These are phyloP conservation scores for Budorcas taxicolor DNA, from an alignment of 2,113 vertebrate species.

Conservation along the genomic window DNA sequence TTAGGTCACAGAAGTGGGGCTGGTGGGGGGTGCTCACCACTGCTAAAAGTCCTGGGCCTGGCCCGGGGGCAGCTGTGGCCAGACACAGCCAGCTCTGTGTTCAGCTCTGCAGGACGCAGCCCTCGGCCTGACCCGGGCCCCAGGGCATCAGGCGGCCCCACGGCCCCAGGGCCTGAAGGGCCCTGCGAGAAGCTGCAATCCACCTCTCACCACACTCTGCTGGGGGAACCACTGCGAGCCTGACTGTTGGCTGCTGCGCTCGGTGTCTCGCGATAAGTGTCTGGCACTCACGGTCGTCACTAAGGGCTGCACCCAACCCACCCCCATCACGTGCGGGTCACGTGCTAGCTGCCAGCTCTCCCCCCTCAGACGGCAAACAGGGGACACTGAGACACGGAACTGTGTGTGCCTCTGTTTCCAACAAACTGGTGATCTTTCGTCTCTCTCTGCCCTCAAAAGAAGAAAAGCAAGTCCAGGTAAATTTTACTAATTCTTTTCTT, in stretches of 20 bases:
- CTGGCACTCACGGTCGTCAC: background rate
- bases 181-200: background rate
- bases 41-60: background rate
- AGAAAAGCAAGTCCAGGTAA: conserved; percentile 41
- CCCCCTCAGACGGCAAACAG: conserved; percentile 94
- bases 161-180: background rate
- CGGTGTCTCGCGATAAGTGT: fast-evolving
- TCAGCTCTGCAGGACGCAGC: background rate
- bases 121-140: background rate
- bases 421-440: conserved; percentile 43
- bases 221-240: background rate
- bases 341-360: conserved; percentile 90
- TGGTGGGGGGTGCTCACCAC: background rate
- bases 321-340: fast-evolving
- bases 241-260: background rate
- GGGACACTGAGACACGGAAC: conserved; percentile 84
- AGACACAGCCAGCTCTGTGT: background rate
- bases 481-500: conserved; percentile 53
- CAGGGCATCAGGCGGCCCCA: background rate
- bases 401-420: conserved; percentile 70
- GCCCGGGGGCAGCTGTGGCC: background rate
- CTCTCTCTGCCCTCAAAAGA: background rate
- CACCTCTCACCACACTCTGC: background rate
- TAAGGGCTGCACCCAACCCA: fast-evolving
- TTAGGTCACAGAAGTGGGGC: background rate